Base-by-base conservation (phyloP, 2,888 invertebrate genomes). In the Polia nebulosa region DNA sequence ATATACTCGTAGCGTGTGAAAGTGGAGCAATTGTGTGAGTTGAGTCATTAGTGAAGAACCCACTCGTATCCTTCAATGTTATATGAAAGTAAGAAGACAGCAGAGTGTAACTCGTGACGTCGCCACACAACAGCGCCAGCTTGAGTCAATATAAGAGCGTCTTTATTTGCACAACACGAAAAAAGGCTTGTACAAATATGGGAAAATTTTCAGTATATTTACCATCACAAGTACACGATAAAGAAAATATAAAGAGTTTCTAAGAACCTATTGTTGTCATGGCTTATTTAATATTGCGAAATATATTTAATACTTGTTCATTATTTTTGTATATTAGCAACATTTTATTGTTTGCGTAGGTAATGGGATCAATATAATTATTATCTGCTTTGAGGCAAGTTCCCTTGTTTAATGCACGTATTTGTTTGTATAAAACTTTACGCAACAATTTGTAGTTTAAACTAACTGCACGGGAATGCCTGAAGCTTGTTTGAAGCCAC, bases 161-260 rank as follows among this genome's bases (percentile, higher is more conserved):
- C 83, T 88, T 84, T 91, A 91, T 92, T 93, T 92, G 83, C 85
- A 83, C 85, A 85, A 87, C 80, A 86, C 83, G 88, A 83, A 88
- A 90, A 88, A 89, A 85, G 84, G 82, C 86, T 86, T 82, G 81
- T 83, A 80, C 84, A 89, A 89, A 90, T 82, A 88, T 86, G 81
- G 82, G 85, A 82, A 85, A 87, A 85, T 87, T 87, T 88, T 88
- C 82, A 76, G 84, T 81, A 88, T 85, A 82, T 85, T 81, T 82
- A 76, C 84, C 81, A 83, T 80, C 83, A 76, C 79, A 78, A 82
- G 68, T 82, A 73, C 66, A 72, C 62, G 55, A 64, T 72, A 72
- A 76, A 63, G 68, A 64, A 74, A 67, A 64, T 64, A 80, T 59
- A 73, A 65, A 59, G 51, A 63, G 57, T 69, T 66, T 34, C 65